Conservation (phyloP, 2,888 invertebrate species). For the Volucella zonaria region DNA sequence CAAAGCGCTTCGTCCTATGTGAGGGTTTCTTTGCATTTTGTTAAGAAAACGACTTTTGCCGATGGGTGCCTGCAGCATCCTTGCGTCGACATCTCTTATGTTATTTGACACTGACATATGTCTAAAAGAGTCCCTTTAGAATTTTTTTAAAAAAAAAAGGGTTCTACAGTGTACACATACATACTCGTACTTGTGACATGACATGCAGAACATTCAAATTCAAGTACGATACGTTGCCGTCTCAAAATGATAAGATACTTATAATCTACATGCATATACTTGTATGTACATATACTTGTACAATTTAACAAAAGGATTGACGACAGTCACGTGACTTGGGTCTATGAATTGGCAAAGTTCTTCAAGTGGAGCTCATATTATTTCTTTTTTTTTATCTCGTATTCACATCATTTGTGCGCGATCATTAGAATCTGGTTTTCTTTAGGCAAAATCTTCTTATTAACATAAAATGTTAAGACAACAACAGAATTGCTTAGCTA, state of each 20-base stretch:
- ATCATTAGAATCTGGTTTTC: conserved; percentile 27
- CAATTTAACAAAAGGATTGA: conserved; percentile 65
- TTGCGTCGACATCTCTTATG: conserved; percentile 49
- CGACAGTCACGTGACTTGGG: conserved; percentile 69
- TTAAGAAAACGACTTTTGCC: conserved; percentile 31
- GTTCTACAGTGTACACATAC: background rate
- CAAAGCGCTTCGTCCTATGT: conserved; percentile 32
- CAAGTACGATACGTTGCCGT: conserved; percentile 56
- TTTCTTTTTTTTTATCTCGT: conserved; percentile 42
- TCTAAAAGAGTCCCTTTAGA: conserved; percentile 57
- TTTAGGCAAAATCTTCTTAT: conserved; percentile 27
- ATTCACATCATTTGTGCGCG: conserved; percentile 50
- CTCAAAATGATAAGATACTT: conserved; percentile 66
- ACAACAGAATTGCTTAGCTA: background rate
- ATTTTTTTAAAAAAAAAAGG: conserved; percentile 26
- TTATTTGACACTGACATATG: conserved; percentile 65
- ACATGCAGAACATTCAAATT: conserved; percentile 40
- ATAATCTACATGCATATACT: background rate
- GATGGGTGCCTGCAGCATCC: conserved; percentile 62
- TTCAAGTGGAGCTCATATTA: conserved; percentile 42
- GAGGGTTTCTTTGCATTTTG: conserved; percentile 11
- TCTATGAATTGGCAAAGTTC: conserved; percentile 44
- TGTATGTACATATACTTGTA: background rate
- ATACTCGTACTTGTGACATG: background rate
- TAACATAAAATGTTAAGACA: conserved; percentile 25